Evolutionary conservation across 2,888 invertebrate genomes (phyloP).

Genomic region (Drosophila sordidapex): DNA sequence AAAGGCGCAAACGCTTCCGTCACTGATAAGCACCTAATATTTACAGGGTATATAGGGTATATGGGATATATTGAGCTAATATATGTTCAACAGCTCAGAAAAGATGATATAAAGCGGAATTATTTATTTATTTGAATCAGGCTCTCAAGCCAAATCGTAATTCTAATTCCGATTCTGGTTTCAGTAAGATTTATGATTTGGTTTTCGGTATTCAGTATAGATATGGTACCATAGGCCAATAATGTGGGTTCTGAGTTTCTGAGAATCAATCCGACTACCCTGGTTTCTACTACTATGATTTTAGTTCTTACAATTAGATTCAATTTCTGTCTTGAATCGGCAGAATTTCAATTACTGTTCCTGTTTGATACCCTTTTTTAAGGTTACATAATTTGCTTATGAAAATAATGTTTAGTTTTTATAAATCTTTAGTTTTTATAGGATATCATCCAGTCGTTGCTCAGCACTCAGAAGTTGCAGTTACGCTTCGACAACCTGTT

Average conservation of each 20-base stretch:
- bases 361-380: too few relatives aligned
- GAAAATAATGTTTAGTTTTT: too few relatives aligned
- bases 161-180: not conserved
- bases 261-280: not conserved
- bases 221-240: too few relatives aligned
- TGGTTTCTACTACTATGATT: not conserved
- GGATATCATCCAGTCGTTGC: not conserved
- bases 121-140: not conserved
- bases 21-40: constrained; percentile 64
- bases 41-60: not conserved
- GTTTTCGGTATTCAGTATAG: too few relatives aligned
- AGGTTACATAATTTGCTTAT: too few relatives aligned
- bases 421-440: not conserved
- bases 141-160: not conserved
- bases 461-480: not conserved
- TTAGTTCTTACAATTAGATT: too few relatives aligned
- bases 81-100: constrained; percentile 13
- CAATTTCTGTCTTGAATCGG: too few relatives aligned
- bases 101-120: accelerated
- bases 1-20: constrained; percentile 60
- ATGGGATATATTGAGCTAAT: not conserved
- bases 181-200: not conserved
- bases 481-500: accelerated
- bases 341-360: too few relatives aligned
- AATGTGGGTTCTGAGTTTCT: too few relatives aligned